Evolutionary conservation across 2,888 invertebrate species (phyloP).

Genomic region (Hirtodrosophila alboralis): DNA sequence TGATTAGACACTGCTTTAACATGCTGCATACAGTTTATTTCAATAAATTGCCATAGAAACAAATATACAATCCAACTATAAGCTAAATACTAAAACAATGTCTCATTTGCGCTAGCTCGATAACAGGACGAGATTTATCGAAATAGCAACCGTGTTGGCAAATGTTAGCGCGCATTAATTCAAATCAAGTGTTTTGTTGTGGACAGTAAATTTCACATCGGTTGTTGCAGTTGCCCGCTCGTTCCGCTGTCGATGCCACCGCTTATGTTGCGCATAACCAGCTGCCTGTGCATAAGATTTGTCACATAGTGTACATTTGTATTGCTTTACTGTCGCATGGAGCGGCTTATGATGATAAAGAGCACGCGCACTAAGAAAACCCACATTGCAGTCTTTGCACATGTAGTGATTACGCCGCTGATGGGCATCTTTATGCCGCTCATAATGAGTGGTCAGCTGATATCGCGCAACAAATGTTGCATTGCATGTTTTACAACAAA

Average conservation of each 20-base stretch:
- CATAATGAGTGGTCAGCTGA: conserved; percentile 57
- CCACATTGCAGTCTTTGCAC: conserved; percentile 60
- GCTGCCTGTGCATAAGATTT: conserved; percentile 73
- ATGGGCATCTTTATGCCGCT: conserved; percentile 46
- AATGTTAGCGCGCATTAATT: conserved; percentile 24
- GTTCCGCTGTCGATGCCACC: conserved; percentile 57
- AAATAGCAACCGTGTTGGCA: conserved; percentile 13
- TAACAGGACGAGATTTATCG: conserved; percentile 26
- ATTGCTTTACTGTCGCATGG: conserved; percentile 58
- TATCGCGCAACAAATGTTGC: conserved; percentile 58
- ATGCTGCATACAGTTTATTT: conserved; percentile 43
- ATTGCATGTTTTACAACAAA: conserved; percentile 56
- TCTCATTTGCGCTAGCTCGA: conserved; percentile 16
- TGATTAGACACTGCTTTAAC: conserved; percentile 63
- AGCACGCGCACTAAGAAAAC: conserved; percentile 69
- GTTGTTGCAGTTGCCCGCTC: conserved; percentile 38
- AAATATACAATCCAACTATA: conserved; percentile 30
- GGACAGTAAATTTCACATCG: background rate
- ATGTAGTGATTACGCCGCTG: conserved; percentile 49
- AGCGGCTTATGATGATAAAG: conserved; percentile 67
- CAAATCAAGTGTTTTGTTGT: conserved; percentile 8
- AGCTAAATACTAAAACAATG: conserved; percentile 18
- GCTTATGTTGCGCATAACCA: conserved; percentile 77
- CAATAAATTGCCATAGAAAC: conserved; percentile 25
- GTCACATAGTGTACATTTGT: conserved; percentile 67